phyloP scores from a whole-genome alignment of 2,888 invertebrate species.

The Theristus sp. region DNA sequence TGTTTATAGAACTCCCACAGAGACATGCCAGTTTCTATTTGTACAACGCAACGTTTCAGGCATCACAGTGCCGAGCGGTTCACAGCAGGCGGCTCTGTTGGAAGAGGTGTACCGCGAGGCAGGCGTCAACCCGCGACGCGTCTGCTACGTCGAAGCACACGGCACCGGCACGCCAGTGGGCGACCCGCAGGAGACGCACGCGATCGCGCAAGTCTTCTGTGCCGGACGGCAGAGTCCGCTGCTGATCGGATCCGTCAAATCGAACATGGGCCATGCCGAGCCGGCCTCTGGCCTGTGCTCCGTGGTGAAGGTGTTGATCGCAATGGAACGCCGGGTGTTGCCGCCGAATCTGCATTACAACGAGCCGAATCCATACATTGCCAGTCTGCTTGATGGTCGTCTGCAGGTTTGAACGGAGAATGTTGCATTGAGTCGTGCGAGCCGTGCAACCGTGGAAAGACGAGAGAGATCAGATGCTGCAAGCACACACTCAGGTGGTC shows the following conservation, averaged over 20 bases:
- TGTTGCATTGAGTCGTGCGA: too few species aligned
- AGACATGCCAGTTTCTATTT: too few species aligned
- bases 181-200: constrained; percentile 93
- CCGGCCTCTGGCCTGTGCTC: constrained; percentile 38
- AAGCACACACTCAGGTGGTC: too few species aligned
- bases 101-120: constrained; percentile 48
- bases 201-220: constrained; percentile 74
- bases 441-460: too few species aligned
- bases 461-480: too few species aligned
- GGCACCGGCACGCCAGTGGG: constrained; percentile 87
- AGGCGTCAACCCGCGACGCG: constrained; percentile 53
- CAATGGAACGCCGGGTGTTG: constrained; percentile 73
- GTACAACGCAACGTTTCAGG: too few species aligned
- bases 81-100: constrained; percentile 56
- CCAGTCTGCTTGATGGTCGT: constrained; percentile 68
- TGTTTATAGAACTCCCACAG: too few species aligned
- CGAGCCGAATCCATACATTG: constrained; percentile 68
- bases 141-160: constrained; percentile 85
- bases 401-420: too few species aligned
- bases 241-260: constrained; percentile 81
- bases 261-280: constrained; percentile 92
- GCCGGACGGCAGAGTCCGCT: constrained; percentile 53
- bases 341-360: constrained; percentile 78
- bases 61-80: constrained; percentile 40
- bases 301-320: constrained; percentile 47